Base-by-base conservation (phyloP, 2,888 invertebrate genomes). In the Melitaea athalia region DNA sequence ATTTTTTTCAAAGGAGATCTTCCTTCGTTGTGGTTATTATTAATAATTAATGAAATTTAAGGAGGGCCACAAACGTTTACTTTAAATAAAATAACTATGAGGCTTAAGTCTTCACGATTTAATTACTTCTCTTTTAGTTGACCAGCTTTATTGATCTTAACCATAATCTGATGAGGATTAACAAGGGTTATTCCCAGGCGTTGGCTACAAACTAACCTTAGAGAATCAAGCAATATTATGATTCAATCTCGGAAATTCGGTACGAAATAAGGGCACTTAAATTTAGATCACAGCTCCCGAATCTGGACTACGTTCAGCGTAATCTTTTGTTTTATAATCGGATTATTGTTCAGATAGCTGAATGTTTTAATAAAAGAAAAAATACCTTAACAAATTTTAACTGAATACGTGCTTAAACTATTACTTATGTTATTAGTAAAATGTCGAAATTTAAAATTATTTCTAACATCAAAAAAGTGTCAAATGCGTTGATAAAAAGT, bases 201-300 rank as follows among this genome's bases (percentile, higher is more conserved):
- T 45, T 63, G 24, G 33, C 14, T 68, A 64, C 49, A 17, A 43
- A 14, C 55, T 50, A 67, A 65, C 70, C 59, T 55, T 63, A 59
- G 61, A 63, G 72, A 70, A 68, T 64, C 72, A 64, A 72, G 47
- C 59, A 59, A 59, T 68, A 68, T 72, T 68, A 65, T 63, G 61
- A 68, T 66, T 31, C 57, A 64, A 61, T 70, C 68, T 63, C 68
- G 64, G 66, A 68, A 64, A 66, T 64, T 57, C 53, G 64, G 60
- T 53, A 67, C 60, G 53, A 69, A 70, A 69, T 67, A 67, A 67
- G 50, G 53, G 62, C 17, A 43, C 17, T 63, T 17, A 59, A 69
- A 62, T 69, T 67, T 67, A 67, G 67, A 63, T 72, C 66, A 66
- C 43, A 50, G 45, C 64, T 59, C 64, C 64, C 55, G 53, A 63